Percentiles rank a stretch among this genome's conserved stretches.
These are phyloP conservation scores for Macrosteles quadrilineatus DNA, from an alignment of 1,140 invertebrate genomes.

Conservation along the genomic window DNA sequence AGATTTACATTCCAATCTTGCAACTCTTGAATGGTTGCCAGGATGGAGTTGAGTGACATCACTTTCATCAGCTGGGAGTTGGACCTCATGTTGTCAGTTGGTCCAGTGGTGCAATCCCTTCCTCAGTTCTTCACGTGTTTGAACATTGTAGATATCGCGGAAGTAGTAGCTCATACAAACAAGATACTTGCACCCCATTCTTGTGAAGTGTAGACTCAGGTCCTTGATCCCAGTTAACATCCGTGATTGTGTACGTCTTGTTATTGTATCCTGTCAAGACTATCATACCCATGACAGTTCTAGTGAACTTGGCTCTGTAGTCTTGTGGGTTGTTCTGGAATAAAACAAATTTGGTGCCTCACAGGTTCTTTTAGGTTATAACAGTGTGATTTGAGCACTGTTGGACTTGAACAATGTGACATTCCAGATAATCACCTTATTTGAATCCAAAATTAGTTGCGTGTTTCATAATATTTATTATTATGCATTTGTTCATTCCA, in stretches of 20 bases:
- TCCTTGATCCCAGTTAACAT: constrained; percentile 72
- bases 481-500: no score
- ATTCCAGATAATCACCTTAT: no score
- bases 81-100: no score
- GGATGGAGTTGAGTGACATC: constrained; percentile 63
- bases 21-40: constrained; percentile 60
- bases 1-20: constrained; percentile 58
- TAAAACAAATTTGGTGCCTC: constrained; percentile 51
- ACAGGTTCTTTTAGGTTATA: no score
- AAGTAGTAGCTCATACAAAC: no score
- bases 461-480: no score
- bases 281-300: constrained; percentile 43
- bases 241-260: constrained; percentile 72
- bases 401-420: no score
- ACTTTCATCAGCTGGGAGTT: constrained; percentile 65
- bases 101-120: constrained; percentile 60
- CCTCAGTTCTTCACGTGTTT: constrained; percentile 46
- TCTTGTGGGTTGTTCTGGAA: background rate
- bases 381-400: no score
- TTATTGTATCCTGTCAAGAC: constrained; percentile 86
- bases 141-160: constrained; percentile 80
- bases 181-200: constrained; percentile 55
- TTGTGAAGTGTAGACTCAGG: constrained; percentile 69
- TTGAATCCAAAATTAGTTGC: no score
- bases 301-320: no score